Percentiles rank a stretch among this genome's conserved stretches.
phyloP scores from a whole-genome alignment of 1,140 invertebrate genomes.

The Latrodectus geometricus region DNA sequence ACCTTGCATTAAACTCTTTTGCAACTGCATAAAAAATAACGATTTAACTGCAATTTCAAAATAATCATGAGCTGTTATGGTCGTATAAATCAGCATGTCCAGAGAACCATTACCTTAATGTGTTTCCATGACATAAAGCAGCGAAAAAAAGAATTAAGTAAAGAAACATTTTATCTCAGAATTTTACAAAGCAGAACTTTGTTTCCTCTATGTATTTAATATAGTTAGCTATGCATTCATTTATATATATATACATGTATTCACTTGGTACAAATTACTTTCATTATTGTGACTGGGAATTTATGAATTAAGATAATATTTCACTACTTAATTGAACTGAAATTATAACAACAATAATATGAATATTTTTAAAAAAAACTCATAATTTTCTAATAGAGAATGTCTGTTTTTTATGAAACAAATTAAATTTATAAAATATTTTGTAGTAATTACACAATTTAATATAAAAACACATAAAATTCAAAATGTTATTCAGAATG shows the following conservation, averaged over 20 bases:
- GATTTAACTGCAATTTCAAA: slow-evolving; percentile 27
- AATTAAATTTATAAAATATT: too few relatives aligned
- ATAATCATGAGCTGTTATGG: slow-evolving; percentile 27
- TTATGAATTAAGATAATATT: not conserved
- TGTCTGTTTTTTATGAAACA: too few relatives aligned
- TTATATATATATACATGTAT: not conserved
- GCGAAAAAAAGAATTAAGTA: not conserved
- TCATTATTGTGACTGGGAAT: not conserved
- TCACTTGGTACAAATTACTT: not conserved
- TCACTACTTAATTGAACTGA: not conserved
- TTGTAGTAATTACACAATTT: too few relatives aligned
- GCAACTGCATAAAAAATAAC: not conserved
- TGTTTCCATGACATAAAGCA: not conserved
- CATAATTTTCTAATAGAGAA: too few relatives aligned
- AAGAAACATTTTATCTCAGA: not conserved
- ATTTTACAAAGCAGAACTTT: not conserved
- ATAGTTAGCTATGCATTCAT: not conserved
- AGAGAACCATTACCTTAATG: slow-evolving; percentile 18
- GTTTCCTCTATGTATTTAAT: not conserved
- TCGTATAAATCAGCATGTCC: slow-evolving; percentile 18
- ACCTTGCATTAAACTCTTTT: too few relatives aligned
- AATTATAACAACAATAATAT: too few relatives aligned
- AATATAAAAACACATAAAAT: too few relatives aligned
- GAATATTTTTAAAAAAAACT: too few relatives aligned
- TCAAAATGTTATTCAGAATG: too few relatives aligned